Evolutionary conservation across 1,140 invertebrate species (phyloP), one percentile per base, ranked within the genome.

Genomic region (Arctopsyche grandis): DNA sequence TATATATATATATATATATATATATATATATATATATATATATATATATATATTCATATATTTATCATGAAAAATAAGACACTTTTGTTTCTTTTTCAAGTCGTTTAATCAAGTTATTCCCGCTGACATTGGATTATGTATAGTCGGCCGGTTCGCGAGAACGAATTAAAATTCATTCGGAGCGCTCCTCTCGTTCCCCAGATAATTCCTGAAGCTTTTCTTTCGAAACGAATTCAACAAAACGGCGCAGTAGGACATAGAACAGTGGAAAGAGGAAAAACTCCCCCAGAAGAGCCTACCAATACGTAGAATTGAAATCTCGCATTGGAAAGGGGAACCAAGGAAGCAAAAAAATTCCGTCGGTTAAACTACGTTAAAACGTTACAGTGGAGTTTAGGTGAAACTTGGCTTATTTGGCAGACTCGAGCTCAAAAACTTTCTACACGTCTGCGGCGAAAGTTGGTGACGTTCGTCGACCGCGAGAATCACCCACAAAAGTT

Each of bases 351-450:
- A 71, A 71, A 44, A 71, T 29, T 71, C 69, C 38, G 16, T 22
- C 1, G 19, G 10, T 14, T 29, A 5, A 22, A 29, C 69, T 29
- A 9, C 9, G 69, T 71, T 71, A 71, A 71, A 71, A 44, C 69
- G 16, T n/a, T 16, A 22, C 24, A 29, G 16, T 22, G 26, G 69
- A 22, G 21, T 29, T 9, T 71, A 5, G 69, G 5, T 26, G 38
- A 71, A 71, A 71, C 69, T 71, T 71, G 69, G 69, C 69, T 71
- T 71, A 71, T 71, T 71, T 71, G 29, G 29, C 69, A 29, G 69
- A 71, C 69, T 71, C 38, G 10, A 14, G 5, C 10, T 26, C 3
- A 71, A 69, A n/a, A 38, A 38, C 3, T 38, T 38, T 38, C 29
- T 38, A 38, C 7, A 38, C 29, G 29, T 38, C 38, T 44, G 69